A percentile compares a stretch with the other conserved stretches of the same genome.
Conservation (phyloP, 2,113 vertebrate species). For the Danio rerio region GRCz12tu NC_133191.1:15508001-15508500, state of each 20-base stretch:
- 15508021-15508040: too few relatives aligned
- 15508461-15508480: conserved; percentile 47
- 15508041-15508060: too few relatives aligned
- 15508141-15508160: too few relatives aligned
- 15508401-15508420: conserved; percentile 57
- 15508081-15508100: too few relatives aligned
- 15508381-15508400: conserved; percentile 53
- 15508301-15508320: background rate
- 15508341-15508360: conserved; percentile 54
- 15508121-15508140: too few relatives aligned
- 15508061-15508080: too few relatives aligned
- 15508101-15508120: too few relatives aligned
- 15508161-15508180: background rate
- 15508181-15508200: background rate
- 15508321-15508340: too few relatives aligned
- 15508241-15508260: conserved; percentile 70
- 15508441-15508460: conserved; percentile 27
- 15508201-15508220: conserved; percentile 7
- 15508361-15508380: conserved; percentile 60
- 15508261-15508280: conserved; percentile 66
- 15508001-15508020: too few relatives aligned
- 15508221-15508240: background rate
- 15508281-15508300: conserved; percentile 69
- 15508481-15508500: conserved; percentile 30
- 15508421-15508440: conserved; percentile 61